Conservation (phyloP, 2,113 vertebrate genomes). For the Xiphophorus maculatus region DNA sequence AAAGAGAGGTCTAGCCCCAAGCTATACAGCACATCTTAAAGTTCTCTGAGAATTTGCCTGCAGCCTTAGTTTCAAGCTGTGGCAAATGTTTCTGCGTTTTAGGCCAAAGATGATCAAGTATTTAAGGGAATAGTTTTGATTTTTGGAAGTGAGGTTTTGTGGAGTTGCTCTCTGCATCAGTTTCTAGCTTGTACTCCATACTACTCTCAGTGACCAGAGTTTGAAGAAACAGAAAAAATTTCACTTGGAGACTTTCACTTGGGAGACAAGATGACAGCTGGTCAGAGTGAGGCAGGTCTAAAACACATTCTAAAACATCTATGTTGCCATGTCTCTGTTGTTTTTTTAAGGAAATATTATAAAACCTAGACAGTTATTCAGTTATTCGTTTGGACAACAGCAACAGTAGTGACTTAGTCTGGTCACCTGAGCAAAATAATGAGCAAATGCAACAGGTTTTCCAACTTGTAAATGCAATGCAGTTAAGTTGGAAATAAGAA, state of each 20-base stretch:
- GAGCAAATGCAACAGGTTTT: too few species aligned
- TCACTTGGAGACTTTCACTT: neutral
- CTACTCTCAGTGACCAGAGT: neutral
- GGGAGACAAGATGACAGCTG: neutral
- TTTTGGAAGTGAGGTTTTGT: neutral
- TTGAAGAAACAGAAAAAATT: neutral
- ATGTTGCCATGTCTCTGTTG: too few species aligned
- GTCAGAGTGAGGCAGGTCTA: neutral
- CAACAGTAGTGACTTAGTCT: too few species aligned
- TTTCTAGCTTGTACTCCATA: neutral
- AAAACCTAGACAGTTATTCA: neutral
- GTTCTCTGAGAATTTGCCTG: slow-evolving; percentile 40
- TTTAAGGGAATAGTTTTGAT: neutral
- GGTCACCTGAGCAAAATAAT: too few species aligned
- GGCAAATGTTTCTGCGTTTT: slow-evolving; percentile 19
- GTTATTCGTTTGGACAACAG: too few species aligned
- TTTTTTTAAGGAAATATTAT: neutral
- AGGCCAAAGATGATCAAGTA: slow-evolving; percentile 36
- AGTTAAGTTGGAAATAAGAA: neutral
- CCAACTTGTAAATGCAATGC: neutral
- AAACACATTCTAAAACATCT: neutral
- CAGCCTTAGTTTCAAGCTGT: slow-evolving; percentile 42
- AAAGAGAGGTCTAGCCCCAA: slow-evolving; percentile 40
- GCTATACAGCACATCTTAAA: slow-evolving; percentile 48
- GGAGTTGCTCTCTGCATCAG: neutral